Percentiles rank a stretch among this genome's conserved stretches.
Conservation (phyloP, 2,888 invertebrate genomes). For the Metallyticus violacea region DNA sequence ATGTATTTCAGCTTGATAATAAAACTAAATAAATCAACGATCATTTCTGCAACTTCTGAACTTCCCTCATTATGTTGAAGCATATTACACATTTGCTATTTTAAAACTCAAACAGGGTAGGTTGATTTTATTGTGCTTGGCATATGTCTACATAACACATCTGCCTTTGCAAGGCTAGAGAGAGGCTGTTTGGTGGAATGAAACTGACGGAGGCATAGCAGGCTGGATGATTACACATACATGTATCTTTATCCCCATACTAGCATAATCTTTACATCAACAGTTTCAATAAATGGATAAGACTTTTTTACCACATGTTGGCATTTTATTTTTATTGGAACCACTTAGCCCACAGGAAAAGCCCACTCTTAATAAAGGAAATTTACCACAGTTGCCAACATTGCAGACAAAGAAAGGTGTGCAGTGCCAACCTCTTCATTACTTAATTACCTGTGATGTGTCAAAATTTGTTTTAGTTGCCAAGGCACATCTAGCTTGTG, state of each 20-base stretch:
- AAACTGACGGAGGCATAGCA: neutral
- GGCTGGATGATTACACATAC: neutral
- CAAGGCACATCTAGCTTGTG: slow-evolving; percentile 9
- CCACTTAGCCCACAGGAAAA: slow-evolving; percentile 12
- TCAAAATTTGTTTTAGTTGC: neutral
- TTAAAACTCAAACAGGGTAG: neutral
- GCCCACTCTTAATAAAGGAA: neutral
- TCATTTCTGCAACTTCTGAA: neutral
- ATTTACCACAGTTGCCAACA: slow-evolving; percentile 1
- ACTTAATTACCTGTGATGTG: neutral
- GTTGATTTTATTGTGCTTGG: neutral
- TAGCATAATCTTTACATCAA: neutral
- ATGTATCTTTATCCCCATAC: neutral
- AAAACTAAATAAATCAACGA: neutral
- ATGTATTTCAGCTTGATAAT: neutral
- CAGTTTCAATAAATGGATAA: neutral
- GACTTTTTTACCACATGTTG: neutral
- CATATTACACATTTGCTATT: neutral
- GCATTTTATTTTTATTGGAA: neutral
- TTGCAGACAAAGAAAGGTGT: slow-evolving; percentile 10
- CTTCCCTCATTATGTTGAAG: neutral
- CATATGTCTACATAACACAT: neutral
- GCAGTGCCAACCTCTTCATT: neutral
- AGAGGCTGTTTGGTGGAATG: neutral
- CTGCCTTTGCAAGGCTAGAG: neutral